These are phyloP conservation scores for Acanthopagrus latus DNA, from an alignment of 2,797 vertebrate genomes.

Conservation along the genomic window DNA sequence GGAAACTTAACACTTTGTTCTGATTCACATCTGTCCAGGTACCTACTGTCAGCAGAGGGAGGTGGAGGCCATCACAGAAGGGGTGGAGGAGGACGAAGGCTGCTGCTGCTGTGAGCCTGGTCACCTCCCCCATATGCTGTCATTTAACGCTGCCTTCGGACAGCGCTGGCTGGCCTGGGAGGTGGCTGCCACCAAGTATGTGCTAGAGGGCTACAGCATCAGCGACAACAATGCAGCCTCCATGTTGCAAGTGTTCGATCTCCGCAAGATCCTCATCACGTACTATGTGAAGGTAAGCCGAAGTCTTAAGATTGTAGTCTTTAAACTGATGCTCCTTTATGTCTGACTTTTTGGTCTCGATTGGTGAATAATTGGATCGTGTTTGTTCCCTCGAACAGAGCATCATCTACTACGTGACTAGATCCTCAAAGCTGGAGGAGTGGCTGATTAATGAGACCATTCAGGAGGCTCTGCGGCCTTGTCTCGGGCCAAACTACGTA, in stretches of 20 bases:
- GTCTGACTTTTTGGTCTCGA: background rate
- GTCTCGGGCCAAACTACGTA: slow-evolving; percentile 93
- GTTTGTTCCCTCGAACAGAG: slow-evolving; percentile 83
- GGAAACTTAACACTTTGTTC: background rate
- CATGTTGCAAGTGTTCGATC: slow-evolving; percentile 99
- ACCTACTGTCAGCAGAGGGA: slow-evolving; percentile 99
- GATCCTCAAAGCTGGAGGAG: slow-evolving; percentile 94
- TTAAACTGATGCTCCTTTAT: background rate
- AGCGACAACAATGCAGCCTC: slow-evolving; percentile 98
- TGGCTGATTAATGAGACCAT: slow-evolving; percentile 95
- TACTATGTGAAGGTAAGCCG: slow-evolving; percentile 95
- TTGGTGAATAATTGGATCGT: background rate
- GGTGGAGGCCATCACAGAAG: slow-evolving; percentile 99
- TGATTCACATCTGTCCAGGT: slow-evolving; percentile 79
- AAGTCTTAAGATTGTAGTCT: background rate
- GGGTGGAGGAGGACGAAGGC: slow-evolving; percentile 98
- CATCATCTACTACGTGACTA: slow-evolving; percentile 97
- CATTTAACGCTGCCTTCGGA: slow-evolving; percentile 96
- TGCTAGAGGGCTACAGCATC: slow-evolving; percentile 98
- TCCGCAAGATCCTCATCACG: slow-evolving; percentile 97
- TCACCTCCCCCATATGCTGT: slow-evolving; percentile 95
- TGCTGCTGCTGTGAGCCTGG: slow-evolving; percentile 99
- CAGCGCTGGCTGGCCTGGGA: slow-evolving; percentile 99
- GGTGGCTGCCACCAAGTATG: slow-evolving; percentile 97
- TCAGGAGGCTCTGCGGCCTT: slow-evolving; percentile 93